Evolutionary conservation across 1,140 invertebrate genomes (phyloP), one percentile per base, ranked within the genome.

Genomic region (Melitaea cinxia): DNA sequence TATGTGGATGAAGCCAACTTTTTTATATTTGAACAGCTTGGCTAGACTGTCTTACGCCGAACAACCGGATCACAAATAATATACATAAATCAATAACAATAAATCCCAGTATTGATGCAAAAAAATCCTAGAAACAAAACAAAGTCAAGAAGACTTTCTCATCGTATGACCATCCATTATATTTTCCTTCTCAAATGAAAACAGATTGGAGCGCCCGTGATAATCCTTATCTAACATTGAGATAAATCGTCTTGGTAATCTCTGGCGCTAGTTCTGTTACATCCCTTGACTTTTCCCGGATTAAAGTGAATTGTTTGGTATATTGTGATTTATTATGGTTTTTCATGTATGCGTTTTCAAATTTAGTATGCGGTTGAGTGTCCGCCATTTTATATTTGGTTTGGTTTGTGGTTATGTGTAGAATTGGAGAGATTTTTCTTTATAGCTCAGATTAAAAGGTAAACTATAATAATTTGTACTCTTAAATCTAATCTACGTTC

Each of bases 191-290:
- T 2, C 42, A 47, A 47, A 47, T 47, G 42, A 47, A 47, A 12
- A 47, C 19, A 47, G 42, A 47, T 47, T n/a, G 17, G 42, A 9
- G 14, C 17, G 19, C 2, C 10, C n/a, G 42, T 47, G 17, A 47
- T 47, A 47, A 47, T 47, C 39, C 15, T 37, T n/a, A 37, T 37
- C 37, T 23, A 19, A n/a, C 23, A 47, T 47, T 47, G 42, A 47
- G 42, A 47, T 24, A 47, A 47, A 47, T 47, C 42, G 42, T 42
- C 37, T 9, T 7, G 42, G 19, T 47, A 47, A 47, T 47, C 42
- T 23, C 12, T 14, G 21, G 10, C 6, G 2, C 17, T 21, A 47
- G 21, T 12, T 47, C 42, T 3, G 19, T 23, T 10, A 17, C 23
- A 14, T 4, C n/a, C 12, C 37, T n/a, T 42, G 37, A 42, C 17